These are phyloP conservation scores for Phocoena sinus DNA, from an alignment of 2,113 vertebrate species.

Conservation along the genomic window DNA sequence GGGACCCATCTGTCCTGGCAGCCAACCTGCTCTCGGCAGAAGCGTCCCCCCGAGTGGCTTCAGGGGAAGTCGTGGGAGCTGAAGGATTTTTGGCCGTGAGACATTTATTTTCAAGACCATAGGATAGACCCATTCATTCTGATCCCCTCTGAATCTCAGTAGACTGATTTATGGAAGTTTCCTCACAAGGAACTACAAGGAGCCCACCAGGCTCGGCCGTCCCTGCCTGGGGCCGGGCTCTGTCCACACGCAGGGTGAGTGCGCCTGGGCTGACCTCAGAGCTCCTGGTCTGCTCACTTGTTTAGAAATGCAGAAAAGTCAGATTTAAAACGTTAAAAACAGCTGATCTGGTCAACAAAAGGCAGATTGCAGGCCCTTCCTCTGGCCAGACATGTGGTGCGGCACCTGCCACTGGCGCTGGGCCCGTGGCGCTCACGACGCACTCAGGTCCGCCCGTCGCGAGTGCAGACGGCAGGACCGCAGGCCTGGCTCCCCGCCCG, in stretches of 20 bases:
- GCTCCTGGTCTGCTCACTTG: background rate
- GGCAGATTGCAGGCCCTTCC: background rate
- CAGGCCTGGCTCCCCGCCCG: background rate
- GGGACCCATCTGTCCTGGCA: background rate
- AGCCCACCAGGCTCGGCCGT: accelerated
- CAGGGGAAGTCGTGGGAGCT: background rate
- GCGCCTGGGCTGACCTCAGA: background rate
- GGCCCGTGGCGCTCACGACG: background rate
- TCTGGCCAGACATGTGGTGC: background rate
- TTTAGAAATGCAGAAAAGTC: conserved; percentile 43
- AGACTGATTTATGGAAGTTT: background rate
- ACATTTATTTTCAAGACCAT: background rate
- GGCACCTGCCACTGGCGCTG: background rate
- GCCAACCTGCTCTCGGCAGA: background rate
- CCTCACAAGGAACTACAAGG: background rate
- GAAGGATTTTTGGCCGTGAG: background rate
- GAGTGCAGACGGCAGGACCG: accelerated
- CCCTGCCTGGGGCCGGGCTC: background rate
- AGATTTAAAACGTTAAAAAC: conserved; percentile 36
- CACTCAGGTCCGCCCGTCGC: background rate
- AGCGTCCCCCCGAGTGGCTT: background rate
- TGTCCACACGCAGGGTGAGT: background rate
- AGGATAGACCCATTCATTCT: background rate
- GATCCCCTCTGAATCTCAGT: background rate
- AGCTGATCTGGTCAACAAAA: background rate